These are phyloP conservation scores for Excalfactoria chinensis DNA, from an alignment of 2,113 vertebrate species.

Conservation along the genomic window DNA sequence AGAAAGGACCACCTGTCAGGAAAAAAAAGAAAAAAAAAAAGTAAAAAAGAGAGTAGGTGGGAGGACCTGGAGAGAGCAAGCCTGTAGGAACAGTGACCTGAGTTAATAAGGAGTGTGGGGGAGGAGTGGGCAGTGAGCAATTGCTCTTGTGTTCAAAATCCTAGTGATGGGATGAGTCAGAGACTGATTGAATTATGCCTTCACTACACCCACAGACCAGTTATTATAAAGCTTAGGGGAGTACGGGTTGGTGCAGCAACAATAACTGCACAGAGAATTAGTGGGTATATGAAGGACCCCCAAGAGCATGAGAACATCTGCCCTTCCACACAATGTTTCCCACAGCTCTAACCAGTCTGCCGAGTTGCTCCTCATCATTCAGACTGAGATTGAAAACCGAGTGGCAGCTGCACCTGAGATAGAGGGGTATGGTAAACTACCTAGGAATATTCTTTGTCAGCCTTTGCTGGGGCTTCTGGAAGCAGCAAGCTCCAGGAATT, in stretches of 20 bases:
- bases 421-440: neutral
- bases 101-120: constrained; percentile 37
- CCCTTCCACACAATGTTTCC: neutral
- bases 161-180: constrained; percentile 66
- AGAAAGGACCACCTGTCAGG: constrained; percentile 50
- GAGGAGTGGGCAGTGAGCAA: constrained; percentile 68
- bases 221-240: constrained; percentile 64
- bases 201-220: constrained; percentile 58
- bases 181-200: constrained; percentile 70
- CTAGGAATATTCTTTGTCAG: neutral
- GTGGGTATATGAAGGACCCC: neutral
- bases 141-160: constrained; percentile 66
- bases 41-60: constrained; percentile 31
- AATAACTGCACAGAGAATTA: neutral
- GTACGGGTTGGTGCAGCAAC: neutral
- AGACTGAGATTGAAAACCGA: neutral
- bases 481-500: neutral
- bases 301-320: neutral
- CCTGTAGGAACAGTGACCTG: constrained; percentile 61
- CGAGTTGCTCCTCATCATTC: neutral
- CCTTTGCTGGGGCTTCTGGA: neutral
- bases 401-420: neutral
- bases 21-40: constrained; percentile 16
- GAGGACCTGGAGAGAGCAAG: constrained; percentile 61
- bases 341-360: neutral